Evolutionary conservation across 1,140 invertebrate genomes (phyloP).

Genomic region (Meloidogyne floridensis): DNA sequence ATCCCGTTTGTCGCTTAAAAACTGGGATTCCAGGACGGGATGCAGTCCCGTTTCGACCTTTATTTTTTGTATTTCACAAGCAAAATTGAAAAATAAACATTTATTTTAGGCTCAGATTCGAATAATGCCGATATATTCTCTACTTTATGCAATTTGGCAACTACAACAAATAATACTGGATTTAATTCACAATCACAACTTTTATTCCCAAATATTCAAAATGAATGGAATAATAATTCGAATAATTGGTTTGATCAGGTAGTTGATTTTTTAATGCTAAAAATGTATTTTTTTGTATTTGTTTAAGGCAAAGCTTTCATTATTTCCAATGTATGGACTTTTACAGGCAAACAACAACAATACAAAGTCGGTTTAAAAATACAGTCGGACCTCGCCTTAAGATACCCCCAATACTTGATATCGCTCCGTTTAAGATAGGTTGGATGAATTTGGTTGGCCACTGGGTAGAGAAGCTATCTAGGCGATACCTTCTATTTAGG

Average conservation of each 20-base stretch:
- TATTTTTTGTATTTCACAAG: neutral
- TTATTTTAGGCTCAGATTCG: neutral
- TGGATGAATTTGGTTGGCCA: too few relatives aligned
- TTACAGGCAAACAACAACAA: constrained; percentile 20
- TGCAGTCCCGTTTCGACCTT: neutral
- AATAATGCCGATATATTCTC: constrained; percentile 22
- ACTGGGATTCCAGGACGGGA: too few relatives aligned
- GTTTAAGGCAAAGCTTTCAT: constrained; percentile 24
- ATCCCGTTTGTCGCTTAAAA: too few relatives aligned
- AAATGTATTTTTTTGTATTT: neutral
- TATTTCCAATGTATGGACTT: constrained; percentile 33
- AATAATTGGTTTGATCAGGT: constrained; percentile 34
- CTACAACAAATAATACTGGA: constrained; percentile 11
- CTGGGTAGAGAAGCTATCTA: too few relatives aligned
- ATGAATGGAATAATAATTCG: constrained; percentile 6
- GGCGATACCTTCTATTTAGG: too few relatives aligned
- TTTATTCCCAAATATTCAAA: neutral
- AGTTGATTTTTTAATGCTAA: neutral
- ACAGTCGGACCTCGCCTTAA: too few relatives aligned
- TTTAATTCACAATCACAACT: neutral
- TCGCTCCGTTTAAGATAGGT: too few relatives aligned
- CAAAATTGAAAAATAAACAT: neutral
- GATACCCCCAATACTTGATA: too few relatives aligned
- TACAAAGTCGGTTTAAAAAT: neutral
- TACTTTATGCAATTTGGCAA: constrained; percentile 24